Conservation (phyloP, 2,888 invertebrate species). For the Venustoraphidia nigricollis region DNA sequence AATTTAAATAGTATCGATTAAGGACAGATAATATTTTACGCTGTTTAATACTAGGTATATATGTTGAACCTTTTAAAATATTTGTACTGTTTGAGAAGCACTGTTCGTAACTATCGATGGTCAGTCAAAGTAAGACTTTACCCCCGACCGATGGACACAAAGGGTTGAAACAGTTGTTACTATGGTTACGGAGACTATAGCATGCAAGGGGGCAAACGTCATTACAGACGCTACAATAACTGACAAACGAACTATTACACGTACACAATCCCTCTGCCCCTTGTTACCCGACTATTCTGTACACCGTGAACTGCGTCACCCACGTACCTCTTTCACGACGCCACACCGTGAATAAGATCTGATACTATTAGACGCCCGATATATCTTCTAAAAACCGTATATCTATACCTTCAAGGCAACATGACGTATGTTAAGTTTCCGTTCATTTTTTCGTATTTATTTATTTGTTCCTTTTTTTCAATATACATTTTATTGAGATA, state of each 20-base stretch:
- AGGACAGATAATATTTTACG: too few relatives aligned
- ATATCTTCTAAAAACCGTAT: too few relatives aligned
- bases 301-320: not conserved
- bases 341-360: too few relatives aligned
- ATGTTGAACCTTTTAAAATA: not conserved
- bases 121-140: not conserved
- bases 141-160: not conserved
- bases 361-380: too few relatives aligned
- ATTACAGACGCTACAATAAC: not conserved
- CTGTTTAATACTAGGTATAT: too few relatives aligned
- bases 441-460: too few relatives aligned
- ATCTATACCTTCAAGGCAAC: too few relatives aligned
- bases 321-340: not conserved
- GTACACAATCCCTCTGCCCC: too few relatives aligned
- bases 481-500: too few relatives aligned
- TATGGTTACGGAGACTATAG: not conserved
- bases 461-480: too few relatives aligned
- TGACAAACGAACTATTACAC: not conserved
- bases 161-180: not conserved
- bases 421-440: too few relatives aligned
- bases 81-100: not conserved
- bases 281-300: not conserved
- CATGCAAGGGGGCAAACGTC: not conserved
- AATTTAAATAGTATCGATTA: too few relatives aligned
- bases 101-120: not conserved